These are phyloP conservation scores for Oceanodroma tethys DNA, from an alignment of 2,113 vertebrate species.

Conservation along the genomic window DNA sequence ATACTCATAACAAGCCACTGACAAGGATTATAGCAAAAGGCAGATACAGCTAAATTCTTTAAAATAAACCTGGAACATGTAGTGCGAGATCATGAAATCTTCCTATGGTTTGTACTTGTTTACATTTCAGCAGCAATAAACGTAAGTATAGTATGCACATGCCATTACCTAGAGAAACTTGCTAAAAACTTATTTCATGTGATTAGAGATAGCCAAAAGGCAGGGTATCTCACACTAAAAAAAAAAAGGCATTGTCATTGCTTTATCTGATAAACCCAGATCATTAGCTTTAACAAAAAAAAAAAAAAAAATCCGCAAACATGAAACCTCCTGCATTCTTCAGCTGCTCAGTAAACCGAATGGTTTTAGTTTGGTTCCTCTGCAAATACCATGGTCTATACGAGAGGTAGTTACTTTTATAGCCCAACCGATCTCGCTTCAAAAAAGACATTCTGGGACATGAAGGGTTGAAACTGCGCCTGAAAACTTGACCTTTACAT, in stretches of 20 bases:
- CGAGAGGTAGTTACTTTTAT: not conserved
- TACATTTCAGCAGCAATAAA: not conserved
- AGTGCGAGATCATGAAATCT: not conserved
- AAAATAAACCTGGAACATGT: not conserved
- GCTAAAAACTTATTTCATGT: not conserved
- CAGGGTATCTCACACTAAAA: not conserved
- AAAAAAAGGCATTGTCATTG: not conserved
- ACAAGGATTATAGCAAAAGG: not conserved
- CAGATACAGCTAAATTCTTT: not conserved
- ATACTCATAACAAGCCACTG: not conserved
- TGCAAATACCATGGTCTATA: not conserved
- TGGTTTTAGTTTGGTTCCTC: not conserved
- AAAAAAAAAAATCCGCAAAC: not conserved
- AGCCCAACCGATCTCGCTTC: not conserved
- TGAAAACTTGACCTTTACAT: conserved; percentile 52
- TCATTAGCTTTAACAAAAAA: not conserved
- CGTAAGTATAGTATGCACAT: not conserved
- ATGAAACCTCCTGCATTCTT: not conserved
- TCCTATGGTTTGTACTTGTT: not conserved
- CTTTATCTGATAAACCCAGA: not conserved
- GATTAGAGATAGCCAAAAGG: not conserved
- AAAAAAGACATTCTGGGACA: not conserved
- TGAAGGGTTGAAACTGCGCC: not conserved
- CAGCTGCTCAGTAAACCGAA: not conserved
- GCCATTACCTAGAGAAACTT: not conserved